Percentiles rank a stretch among this genome's conserved stretches.
Conservation (phyloP, 2,113 vertebrate genomes). For the Rhinolophus sinicus region DNA sequence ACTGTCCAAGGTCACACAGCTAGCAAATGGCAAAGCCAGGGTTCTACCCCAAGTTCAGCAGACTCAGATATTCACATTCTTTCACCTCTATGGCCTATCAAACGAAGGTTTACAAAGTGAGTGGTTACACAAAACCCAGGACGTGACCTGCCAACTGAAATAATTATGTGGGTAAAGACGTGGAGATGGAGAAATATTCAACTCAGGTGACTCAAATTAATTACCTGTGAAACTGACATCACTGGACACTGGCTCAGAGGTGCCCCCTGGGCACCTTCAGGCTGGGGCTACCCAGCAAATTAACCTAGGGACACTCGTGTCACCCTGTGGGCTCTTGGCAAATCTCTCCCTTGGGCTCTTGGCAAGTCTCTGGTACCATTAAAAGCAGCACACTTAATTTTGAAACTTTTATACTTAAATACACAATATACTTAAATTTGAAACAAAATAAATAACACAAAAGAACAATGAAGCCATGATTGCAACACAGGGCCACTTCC, state of each 20-base stretch:
- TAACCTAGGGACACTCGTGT: neutral
- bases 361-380: neutral
- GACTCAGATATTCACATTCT: neutral
- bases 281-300: neutral
- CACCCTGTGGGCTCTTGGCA: neutral
- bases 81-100: neutral
- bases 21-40: neutral
- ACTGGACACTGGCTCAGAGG: neutral
- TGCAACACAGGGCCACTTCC: conserved; percentile 64
- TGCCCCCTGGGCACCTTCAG: neutral
- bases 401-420: neutral
- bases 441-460: conserved; percentile 68
- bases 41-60: neutral
- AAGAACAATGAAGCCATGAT: conserved; percentile 43
- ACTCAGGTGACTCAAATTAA: neutral
- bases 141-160: neutral
- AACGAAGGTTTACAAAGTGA: neutral
- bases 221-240: neutral
- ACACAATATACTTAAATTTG: conserved; percentile 18
- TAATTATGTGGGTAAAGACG: neutral
- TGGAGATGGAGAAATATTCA: neutral
- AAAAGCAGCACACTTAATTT: conserved; percentile 30
- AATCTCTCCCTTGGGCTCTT: neutral
- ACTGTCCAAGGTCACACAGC: neutral
- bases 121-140: neutral